Evolutionary conservation across 2,113 vertebrate genomes (phyloP).

Genomic region (Phylloscopus trochilus): DNA sequence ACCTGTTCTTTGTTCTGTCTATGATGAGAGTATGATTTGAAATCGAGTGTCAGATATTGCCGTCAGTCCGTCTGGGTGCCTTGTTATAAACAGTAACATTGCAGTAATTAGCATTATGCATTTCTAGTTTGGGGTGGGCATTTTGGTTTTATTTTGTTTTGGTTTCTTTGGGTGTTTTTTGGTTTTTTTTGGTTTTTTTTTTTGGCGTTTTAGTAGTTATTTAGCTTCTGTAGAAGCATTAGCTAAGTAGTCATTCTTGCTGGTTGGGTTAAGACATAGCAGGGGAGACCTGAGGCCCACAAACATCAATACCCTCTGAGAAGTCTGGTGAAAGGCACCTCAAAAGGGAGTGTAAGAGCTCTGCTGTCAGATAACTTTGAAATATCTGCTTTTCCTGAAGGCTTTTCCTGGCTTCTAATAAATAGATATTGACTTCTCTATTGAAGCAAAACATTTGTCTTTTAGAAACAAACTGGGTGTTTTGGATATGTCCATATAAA

Average conservation of each 20-base stretch:
- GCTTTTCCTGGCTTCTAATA: not conserved
- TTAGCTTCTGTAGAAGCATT: not conserved
- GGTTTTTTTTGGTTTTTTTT: not conserved
- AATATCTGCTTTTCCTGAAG: not conserved
- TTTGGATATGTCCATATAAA: not conserved
- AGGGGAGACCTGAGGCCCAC: not conserved
- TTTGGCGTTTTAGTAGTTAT: not conserved
- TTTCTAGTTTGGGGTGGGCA: not conserved
- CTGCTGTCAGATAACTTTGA: not conserved
- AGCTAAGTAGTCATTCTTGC: not conserved
- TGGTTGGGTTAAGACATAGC: not conserved
- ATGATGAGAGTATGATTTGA: slow-evolving; percentile 43
- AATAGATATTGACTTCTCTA: not conserved
- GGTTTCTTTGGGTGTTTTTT: too few species aligned
- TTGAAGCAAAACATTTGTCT: not conserved
- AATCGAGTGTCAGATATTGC: not conserved
- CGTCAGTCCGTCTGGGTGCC: not conserved
- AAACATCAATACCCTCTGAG: not conserved
- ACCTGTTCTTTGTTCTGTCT: slow-evolving; percentile 45
- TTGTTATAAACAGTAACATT: not conserved
- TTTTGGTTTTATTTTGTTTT: not conserved
- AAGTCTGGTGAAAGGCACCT: not conserved
- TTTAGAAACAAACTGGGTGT: not conserved
- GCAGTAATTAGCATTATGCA: not conserved
- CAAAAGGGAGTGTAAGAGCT: not conserved